These are phyloP conservation scores for Sepioteuthis lessoniana DNA, from an alignment of 2,888 invertebrate genomes.

Conservation along the genomic window DNA sequence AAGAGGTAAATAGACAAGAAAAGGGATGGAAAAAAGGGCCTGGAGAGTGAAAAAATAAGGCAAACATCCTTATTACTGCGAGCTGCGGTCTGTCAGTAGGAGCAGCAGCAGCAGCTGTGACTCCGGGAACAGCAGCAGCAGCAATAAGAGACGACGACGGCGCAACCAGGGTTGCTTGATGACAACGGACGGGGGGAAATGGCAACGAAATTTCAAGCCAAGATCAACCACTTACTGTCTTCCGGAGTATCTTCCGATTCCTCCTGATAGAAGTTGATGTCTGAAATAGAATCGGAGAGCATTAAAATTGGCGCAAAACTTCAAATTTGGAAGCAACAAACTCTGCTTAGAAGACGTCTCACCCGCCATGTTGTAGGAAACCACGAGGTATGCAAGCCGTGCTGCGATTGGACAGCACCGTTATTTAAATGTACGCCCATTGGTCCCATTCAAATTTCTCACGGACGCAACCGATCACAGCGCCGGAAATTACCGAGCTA, in stretches of 20 bases:
- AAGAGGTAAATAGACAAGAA: not conserved
- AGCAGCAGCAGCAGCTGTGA: slow-evolving; percentile 11
- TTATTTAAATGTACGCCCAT: slow-evolving; percentile 58
- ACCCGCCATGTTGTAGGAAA: slow-evolving; percentile 74
- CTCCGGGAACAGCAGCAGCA: not conserved
- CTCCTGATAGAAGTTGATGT: slow-evolving; percentile 72
- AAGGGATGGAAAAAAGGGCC: not conserved
- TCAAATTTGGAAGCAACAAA: slow-evolving; percentile 66
- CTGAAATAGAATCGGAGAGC: slow-evolving; percentile 67
- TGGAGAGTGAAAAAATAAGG: not conserved
- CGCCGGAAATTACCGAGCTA: slow-evolving; percentile 62
- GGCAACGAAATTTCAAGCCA: slow-evolving; percentile 51
- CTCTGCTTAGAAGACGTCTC: slow-evolving; percentile 71
- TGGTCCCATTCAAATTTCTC: slow-evolving; percentile 62
- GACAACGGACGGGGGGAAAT: not conserved
- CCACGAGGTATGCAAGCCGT: slow-evolving; percentile 66
- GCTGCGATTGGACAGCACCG: slow-evolving; percentile 58
- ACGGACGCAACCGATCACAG: slow-evolving; percentile 62
- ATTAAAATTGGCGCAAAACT: slow-evolving; percentile 60
- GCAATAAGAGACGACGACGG: not conserved
- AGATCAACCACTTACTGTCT: slow-evolving; percentile 66
- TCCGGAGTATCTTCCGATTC: slow-evolving; percentile 68
- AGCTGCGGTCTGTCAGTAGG: not conserved
- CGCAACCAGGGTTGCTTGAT: too few species aligned
- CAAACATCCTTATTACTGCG: not conserved